Base-by-base conservation (phyloP, 2,888 invertebrate species). In the Caenorhabditis afra region DNA sequence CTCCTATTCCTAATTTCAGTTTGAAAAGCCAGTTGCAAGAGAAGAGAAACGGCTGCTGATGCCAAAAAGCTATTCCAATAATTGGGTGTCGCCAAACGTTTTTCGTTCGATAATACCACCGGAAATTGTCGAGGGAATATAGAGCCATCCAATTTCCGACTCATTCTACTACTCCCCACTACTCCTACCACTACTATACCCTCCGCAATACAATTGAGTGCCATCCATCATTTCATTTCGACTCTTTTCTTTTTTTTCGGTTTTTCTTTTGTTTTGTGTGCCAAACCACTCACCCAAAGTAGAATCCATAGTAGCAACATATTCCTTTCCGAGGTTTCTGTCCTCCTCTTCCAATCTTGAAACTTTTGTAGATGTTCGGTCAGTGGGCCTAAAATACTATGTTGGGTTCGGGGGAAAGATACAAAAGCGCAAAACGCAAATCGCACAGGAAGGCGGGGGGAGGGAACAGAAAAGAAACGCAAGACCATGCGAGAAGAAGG, bases 241-340 rank as follows among this genome's bases (percentile, higher is more conserved):
- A 14, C 23, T 18, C 23, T 58, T 58, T n/a, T n/a, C n/a, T n/a
- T n/a, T 45, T 16, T 18, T 65, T 53, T 41, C 53, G 10, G 35
- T 20, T 62, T 62, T 64, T 23, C 14, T 29, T 29, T 29, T 45
- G 44, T 29, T 23, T 45, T 45, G 23, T 10, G 3, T 14, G 23
- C 44, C 11, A 22, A 47, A 23, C 23, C n/a, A 66, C 70, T 70
- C 22, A 70, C 70, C 70, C 61, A 61, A 23, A 70, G 16, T 22
- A 61, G 35, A 4, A 70, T 18, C 61, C 61, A 70, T 1, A 61
- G 41, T 1, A 61, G n/a, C 41, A 70, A 7, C 70, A 70, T 68
- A 8, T 7, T 23, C 11, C n/a, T 1, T 7, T 22, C 14, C 5
- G 37, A 37, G 5, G 11, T 37, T 37, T 3, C 14, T 14, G 41